Evolutionary conservation across 2,888 invertebrate genomes (phyloP), one percentile per base, ranked within the genome.

Genomic region (Drosophila sordidula): DNA sequence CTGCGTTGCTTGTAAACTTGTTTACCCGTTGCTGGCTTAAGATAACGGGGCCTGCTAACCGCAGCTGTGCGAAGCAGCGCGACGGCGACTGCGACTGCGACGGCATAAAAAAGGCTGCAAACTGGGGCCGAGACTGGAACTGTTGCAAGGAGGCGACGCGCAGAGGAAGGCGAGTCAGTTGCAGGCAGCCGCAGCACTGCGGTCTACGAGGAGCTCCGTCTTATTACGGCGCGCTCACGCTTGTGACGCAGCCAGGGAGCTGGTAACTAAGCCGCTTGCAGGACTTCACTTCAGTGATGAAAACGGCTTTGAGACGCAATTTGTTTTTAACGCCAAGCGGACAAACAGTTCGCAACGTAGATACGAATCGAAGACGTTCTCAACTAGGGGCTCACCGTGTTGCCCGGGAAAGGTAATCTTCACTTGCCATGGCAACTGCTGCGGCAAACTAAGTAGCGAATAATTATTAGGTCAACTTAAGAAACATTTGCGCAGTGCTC

Each of bases 1-100:
- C 59, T 61, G 61, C 18, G 32, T 32, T 25, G 70, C 67, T 57
- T 75, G 62, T 70, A 63, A 75, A 63, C 57, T 52, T 55, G 69
- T 65, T 65, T 62, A 57, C 55, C 42, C 42, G 41, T 52, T 59
- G 57, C 16, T 58, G 77, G 52, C 59, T 52, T 55, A 47, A 25
- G 47, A 57, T 46, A 51, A 39, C 49, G 22, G 45, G 45, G 14
- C 38, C 34, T 22, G 41, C 39, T 55, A 16, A 41, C 45, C 65
- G 45, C 38, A 54, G 32, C n/a, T 16, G 38, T n/a, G 16, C 11
- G 22, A 25, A 29, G 34, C 29, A 47, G 41, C 8, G 14, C 29
- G 26, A 39, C 9, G 14, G 44, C 12, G 25, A 42, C 26, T 5
- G 14, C 29, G 26, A 39, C 9, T 14, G 44, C 12, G 25, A 42